These are phyloP conservation scores for Galleria mellonella DNA, from an alignment of 1,140 invertebrate genomes.

Conservation along the genomic window DNA sequence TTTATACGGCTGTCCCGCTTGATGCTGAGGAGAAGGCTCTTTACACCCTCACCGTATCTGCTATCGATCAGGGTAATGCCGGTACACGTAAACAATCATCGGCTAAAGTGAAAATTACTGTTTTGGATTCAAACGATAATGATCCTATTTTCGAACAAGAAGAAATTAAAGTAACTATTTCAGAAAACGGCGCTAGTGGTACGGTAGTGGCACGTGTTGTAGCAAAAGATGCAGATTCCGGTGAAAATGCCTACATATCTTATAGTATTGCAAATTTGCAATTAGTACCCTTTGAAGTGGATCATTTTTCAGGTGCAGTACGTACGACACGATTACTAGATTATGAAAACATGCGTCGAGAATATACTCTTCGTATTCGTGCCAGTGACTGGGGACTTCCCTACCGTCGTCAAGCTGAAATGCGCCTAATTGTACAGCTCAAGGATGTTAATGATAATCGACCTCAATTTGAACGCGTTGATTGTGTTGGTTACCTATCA, in stretches of 20 bases:
- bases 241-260: conserved; percentile 95
- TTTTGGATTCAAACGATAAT: conserved; percentile 94
- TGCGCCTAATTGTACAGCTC: conserved; percentile 85
- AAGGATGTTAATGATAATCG: conserved; percentile 95
- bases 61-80: conserved; percentile 90
- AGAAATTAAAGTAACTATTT: conserved; percentile 79
- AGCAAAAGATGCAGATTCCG: conserved; percentile 91
- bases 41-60: conserved; percentile 94
- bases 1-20: conserved; percentile 88
- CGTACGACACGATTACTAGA: conserved; percentile 89
- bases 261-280: conserved; percentile 94
- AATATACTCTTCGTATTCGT: conserved; percentile 87
- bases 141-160: conserved; percentile 88
- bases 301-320: conserved; percentile 94
- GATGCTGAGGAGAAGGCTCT: conserved; percentile 92
- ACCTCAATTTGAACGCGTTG: conserved; percentile 89
- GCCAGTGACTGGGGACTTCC: conserved; percentile 97
- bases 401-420: conserved; percentile 92
- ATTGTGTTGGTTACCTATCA: conserved; percentile 89
- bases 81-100: conserved; percentile 90
- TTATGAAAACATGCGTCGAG: conserved; percentile 91
- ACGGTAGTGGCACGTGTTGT: conserved; percentile 87
- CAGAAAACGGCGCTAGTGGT: conserved; percentile 92
- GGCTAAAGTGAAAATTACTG: conserved; percentile 90
- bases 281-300: conserved; percentile 95